Base-by-base conservation (phyloP, 1,140 invertebrate species). In the Achroia grisella region DNA sequence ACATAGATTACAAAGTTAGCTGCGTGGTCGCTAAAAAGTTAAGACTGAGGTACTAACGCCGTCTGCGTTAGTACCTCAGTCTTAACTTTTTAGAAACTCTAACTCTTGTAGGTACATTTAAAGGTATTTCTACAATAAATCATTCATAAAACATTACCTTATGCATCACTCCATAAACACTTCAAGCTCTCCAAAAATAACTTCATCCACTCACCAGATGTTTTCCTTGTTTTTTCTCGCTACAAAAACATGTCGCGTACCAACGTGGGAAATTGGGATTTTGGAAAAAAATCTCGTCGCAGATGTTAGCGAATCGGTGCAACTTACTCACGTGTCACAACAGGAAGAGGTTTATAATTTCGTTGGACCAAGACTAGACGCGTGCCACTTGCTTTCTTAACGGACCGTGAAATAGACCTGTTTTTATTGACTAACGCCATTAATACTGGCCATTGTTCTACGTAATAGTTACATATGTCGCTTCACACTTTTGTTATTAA, bases 331-430 rank as follows among this genome's bases (percentile, higher is more conserved):
- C 66, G 69, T 79, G 76, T 75, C 72, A 69, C 35, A 65, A 81
- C 77, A 78, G 74, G 73, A 81, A 81, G 72, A 62, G 54, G 52
- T 48, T 55, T 59, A 49, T 72, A 65, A 70, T 66, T 69, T n/a
- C n/a, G n/a, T n/a, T 63, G 17, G 17, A 23, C 17, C 17, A 2
- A 23, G 12, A n/a, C 1, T 13, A 8, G 67, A 68, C 71, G 68
- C 79, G 76, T 79, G 79, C 79, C 75, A 74, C 72, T 81, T 79
- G 71, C 63, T 63, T 56, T 36, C 52, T 41, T 57, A 83, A 73
- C 75, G 52, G 69, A 67, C 75, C 73, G 73, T 83, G 68, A 77
- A 83, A 83, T 80, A 69, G 75, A 54, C 72, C 47, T 62, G 17
- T 23, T 23, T 23, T 23, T 23, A 23, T 6, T 23, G 2, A 6